Evolutionary conservation across 2,797 vertebrate species (phyloP), one percentile per base, ranked within the genome.

Genomic region (Parotocinclus haroldoi): DNA sequence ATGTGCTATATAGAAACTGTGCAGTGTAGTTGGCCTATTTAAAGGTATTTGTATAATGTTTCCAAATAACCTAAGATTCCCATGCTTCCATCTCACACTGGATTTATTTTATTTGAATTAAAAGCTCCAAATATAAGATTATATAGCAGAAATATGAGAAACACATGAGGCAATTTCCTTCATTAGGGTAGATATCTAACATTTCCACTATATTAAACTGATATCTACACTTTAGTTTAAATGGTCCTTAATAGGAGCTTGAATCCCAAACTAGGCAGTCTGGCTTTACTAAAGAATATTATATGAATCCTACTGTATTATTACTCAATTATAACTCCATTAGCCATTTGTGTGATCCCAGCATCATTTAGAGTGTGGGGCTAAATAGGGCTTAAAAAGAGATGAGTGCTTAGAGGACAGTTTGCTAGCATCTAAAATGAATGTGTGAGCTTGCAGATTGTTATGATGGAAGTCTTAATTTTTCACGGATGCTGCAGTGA

Each of bases 1-100:
- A 55, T 82, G 68, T 81, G 73, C 80, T 78, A 76, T 68, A 80
- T 80, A 72, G 73, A 80, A 67, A 79, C 65, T 85, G 80, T 84
- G 71, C 73, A 59, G 45, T 82, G 74, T 75, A 79, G 73, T 76
- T 66, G 68, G 70, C 66, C 66, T 58, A 74, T 70, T 71, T 66
- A 73, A 73, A 60, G 75, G 10, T 78, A 66, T 82, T 76, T 80
- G 74, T 61, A 74, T 74, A 74, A 63, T 69, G 69, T 82, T 63
- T 81, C 58, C 65, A 73, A 67, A 76, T 76, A 73, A 73, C 70
- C 38, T 27, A 2, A 27, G 27, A 27, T 27, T 27, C 5, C 27
- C 27, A 27, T 27, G 27, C 27, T 5, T 27, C 27, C 27, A 2
- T 27, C 27, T 27, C 27, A 27, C 27, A 27, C 27, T 27, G 27